phyloP scores from a whole-genome alignment of 2,888 invertebrate species.

The Callinectes sapidus region DNA sequence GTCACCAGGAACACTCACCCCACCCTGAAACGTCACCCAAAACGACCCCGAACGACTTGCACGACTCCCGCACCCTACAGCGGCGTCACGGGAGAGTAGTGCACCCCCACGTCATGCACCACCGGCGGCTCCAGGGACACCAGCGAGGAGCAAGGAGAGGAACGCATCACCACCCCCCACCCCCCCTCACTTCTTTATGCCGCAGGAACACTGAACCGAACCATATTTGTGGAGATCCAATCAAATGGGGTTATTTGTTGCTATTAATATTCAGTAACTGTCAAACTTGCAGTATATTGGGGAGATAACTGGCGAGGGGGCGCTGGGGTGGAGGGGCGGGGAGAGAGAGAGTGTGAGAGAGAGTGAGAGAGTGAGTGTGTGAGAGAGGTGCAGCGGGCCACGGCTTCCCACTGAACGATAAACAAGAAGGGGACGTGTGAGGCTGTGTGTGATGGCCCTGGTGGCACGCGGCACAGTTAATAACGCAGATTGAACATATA shows the following conservation, averaged over 20 bases:
- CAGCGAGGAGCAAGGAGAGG: neutral
- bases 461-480: constrained; percentile 45
- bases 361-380: neutral
- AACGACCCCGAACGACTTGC: neutral
- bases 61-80: neutral
- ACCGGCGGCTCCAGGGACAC: neutral
- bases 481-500: constrained; percentile 57
- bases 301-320: constrained; percentile 56
- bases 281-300: constrained; percentile 51
- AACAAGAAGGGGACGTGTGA: constrained; percentile 52
- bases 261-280: constrained; percentile 64
- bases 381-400: neutral
- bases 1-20: neutral
- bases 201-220: constrained; percentile 44
- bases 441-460: constrained; percentile 44
- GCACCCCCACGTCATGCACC: constrained; percentile 17
- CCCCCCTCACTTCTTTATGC: constrained; percentile 41
- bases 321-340: constrained; percentile 28
- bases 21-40: neutral
- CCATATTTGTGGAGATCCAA: constrained; percentile 57
- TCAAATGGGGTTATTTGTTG: constrained; percentile 62
- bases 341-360: neutral
- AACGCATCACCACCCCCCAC: constrained; percentile 26
- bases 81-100: neutral
- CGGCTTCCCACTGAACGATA: constrained; percentile 43